Conservation (phyloP, 2,113 vertebrate species). For the Thinocorus orbignyianus region DNA sequence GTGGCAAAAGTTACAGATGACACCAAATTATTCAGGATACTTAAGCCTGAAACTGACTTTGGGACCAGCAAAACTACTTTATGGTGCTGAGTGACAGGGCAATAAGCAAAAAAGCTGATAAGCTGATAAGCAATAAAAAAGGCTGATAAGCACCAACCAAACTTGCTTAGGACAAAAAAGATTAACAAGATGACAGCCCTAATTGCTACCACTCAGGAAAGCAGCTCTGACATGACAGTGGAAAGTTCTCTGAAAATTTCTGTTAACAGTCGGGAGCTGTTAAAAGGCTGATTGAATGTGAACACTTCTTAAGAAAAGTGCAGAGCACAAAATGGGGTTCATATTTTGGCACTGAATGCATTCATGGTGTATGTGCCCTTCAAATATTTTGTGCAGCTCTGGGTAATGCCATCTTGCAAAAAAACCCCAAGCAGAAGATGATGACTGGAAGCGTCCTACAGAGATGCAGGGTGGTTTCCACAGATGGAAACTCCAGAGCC, state of each 20-base stretch:
- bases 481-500: background rate
- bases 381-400: background rate
- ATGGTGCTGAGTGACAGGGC: background rate
- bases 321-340: background rate
- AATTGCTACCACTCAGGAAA: background rate
- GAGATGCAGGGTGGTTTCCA: background rate
- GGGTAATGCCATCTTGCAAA: background rate
- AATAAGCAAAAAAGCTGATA: background rate
- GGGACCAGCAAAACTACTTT: background rate
- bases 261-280: background rate
- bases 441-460: background rate
- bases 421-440: background rate
- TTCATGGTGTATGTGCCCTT: accelerated
- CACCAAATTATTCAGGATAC: background rate
- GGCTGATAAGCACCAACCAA: background rate
- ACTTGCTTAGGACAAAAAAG: background rate
- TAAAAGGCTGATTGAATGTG: background rate
- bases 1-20: background rate
- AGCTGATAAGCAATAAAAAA: background rate
- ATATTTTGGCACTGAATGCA: background rate
- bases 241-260: background rate
- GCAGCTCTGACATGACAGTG: background rate
- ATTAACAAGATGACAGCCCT: background rate
- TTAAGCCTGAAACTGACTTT: background rate
- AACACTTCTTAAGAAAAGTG: background rate